Percentiles rank a stretch among this genome's conserved stretches.
These are phyloP conservation scores for Orthonevra nobilis DNA, from an alignment of 2,888 invertebrate species.

Conservation along the genomic window DNA sequence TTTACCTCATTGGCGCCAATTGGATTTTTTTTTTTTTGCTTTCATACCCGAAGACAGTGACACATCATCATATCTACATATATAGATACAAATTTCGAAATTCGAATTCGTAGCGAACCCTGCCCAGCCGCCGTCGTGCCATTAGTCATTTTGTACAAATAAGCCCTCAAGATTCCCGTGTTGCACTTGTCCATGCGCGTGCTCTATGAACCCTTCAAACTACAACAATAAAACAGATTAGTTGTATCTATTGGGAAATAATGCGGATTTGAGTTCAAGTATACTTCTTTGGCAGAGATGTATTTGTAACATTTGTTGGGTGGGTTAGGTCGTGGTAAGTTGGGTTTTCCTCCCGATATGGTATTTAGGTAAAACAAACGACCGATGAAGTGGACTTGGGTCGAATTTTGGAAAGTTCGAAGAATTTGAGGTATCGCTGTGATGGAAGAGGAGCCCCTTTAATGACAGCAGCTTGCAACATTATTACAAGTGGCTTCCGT, in stretches of 20 bases:
- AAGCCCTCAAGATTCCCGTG: constrained; percentile 13
- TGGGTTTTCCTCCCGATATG: constrained; percentile 23
- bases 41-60: not conserved
- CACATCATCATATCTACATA: too few species aligned
- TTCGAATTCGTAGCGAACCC: too few species aligned
- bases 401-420: not conserved
- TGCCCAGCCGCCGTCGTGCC: constrained; percentile 38
- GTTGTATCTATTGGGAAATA: constrained; percentile 38
- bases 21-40: constrained; percentile 5
- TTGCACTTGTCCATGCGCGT: constrained; percentile 1
- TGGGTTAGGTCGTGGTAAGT: not conserved
- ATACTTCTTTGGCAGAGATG: too few species aligned
- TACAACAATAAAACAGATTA: constrained; percentile 6
- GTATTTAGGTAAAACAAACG: constrained; percentile 44
- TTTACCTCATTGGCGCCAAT: constrained; percentile 60
- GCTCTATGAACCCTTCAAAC: not conserved
- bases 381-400: constrained; percentile 33
- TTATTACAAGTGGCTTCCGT: constrained; percentile 9
- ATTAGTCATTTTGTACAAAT: constrained; percentile 57
- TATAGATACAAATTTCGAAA: too few species aligned
- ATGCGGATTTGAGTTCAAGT: too few species aligned
- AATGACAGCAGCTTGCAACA: constrained; percentile 27
- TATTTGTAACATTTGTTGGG: too few species aligned
- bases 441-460: not conserved
- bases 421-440: constrained; percentile 1